These are phyloP conservation scores for Congeria kusceri DNA, from an alignment of 2,888 invertebrate species.

Conservation along the genomic window DNA sequence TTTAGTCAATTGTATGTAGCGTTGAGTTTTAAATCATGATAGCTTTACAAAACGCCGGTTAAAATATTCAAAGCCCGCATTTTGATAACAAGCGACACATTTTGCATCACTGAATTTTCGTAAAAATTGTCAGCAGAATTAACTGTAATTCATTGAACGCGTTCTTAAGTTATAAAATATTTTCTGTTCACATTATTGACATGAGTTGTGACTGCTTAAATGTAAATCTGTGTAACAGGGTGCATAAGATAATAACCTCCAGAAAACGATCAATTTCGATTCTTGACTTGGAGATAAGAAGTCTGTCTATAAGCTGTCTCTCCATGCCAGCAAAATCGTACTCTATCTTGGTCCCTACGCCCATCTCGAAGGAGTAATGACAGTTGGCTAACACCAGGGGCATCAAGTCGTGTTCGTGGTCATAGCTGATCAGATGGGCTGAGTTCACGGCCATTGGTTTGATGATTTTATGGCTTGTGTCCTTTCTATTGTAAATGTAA, in stretches of 20 bases:
- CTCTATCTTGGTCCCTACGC: conserved; percentile 61
- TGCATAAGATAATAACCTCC: conserved; percentile 22
- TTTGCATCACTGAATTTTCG: too few species aligned
- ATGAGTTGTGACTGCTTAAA: neutral
- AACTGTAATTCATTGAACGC: too few species aligned
- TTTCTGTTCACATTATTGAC: too few species aligned
- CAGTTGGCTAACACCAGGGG: conserved; percentile 75
- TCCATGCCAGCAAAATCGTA: conserved; percentile 73
- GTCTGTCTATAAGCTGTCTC: conserved; percentile 70
- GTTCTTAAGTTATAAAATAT: too few species aligned
- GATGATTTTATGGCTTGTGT: conserved; percentile 24
- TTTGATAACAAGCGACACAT: too few species aligned
- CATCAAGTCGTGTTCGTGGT: conserved; percentile 71
- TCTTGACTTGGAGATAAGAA: conserved; percentile 65
- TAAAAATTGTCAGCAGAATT: too few species aligned
- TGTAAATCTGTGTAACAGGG: neutral
- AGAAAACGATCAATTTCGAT: conserved; percentile 48
- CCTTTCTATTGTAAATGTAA: neutral
- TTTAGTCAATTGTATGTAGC: too few species aligned
- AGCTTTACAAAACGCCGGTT: too few species aligned
- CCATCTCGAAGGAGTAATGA: conserved; percentile 72
- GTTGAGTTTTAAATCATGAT: too few species aligned
- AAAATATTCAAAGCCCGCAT: too few species aligned
- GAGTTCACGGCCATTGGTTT: conserved; percentile 54
- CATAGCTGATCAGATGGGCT: conserved; percentile 69